Conservation (phyloP, 37 sponge, comb jelly and placozoan genomes). For the Chondrosia reniformis region DNA sequence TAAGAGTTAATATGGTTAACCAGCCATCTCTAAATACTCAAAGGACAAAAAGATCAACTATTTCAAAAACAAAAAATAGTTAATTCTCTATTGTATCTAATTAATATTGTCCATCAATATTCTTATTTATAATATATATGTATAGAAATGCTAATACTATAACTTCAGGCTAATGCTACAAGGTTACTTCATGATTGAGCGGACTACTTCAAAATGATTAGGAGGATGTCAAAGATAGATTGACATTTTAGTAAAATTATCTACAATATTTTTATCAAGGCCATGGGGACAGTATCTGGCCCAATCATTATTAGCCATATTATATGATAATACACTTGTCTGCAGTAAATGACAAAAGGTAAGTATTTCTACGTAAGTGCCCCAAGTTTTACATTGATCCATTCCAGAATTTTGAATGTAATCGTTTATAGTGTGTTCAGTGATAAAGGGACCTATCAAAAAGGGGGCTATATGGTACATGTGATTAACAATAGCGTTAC, state of each 20-base stretch:
- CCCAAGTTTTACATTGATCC: constrained; percentile 5
- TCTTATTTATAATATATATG: no score
- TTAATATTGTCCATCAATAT: no score
- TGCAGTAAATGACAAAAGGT: constrained; percentile 18
- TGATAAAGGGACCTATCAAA: not conserved
- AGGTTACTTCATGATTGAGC: not conserved
- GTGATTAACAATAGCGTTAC: constrained; percentile 1
- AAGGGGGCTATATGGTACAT: not conserved
- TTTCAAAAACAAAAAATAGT: no score
- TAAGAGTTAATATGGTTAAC: no score
- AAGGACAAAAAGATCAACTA: no score
- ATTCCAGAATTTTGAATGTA: constrained; percentile 3
- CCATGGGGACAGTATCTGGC: not conserved
- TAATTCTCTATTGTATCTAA: no score
- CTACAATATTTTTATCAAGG: not conserved
- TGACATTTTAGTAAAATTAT: not conserved
- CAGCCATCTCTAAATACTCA: no score
- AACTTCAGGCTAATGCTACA: no score
- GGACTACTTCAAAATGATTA: not conserved
- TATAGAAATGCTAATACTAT: no score
- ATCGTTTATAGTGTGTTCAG: not conserved
- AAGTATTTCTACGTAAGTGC: not conserved
- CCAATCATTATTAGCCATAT: not conserved
- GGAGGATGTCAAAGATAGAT: not conserved
- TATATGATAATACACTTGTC: not conserved